phyloP scores from a whole-genome alignment of 2,113 vertebrate genomes.

The Carassius gibelio region DNA sequence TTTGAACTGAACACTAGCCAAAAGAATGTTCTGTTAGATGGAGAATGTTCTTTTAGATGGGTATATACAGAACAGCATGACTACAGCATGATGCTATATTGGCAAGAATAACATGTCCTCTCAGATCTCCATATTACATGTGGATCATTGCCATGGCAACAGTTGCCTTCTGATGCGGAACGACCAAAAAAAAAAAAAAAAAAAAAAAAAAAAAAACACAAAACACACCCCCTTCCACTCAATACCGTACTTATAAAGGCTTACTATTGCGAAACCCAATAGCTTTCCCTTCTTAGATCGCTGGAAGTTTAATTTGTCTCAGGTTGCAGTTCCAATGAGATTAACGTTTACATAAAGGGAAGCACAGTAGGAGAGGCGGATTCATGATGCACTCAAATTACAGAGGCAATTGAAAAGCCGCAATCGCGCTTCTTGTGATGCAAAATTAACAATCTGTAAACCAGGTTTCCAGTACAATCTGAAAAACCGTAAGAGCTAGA shows the following conservation, averaged over 20 bases:
- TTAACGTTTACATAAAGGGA: neutral
- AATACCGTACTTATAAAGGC: neutral
- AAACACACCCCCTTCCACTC: no score
- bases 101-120: neutral
- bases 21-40: neutral
- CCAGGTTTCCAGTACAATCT: conserved; percentile 18
- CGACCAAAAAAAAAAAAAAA: neutral
- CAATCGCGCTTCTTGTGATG: conserved; percentile 52
- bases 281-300: neutral
- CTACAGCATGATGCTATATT: neutral
- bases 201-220: neutral
- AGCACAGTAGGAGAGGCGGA: neutral
- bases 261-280: neutral
- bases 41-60: neutral
- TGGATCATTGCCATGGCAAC: conserved; percentile 27
- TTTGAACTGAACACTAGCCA: no score
- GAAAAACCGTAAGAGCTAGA: neutral
- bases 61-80: neutral
- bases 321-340: neutral
- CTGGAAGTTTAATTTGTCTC: no score
- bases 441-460: conserved; percentile 52
- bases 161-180: neutral
- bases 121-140: neutral
- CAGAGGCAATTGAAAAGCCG: neutral
- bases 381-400: conserved; percentile 4